These are phyloP conservation scores for Otolemur crassicaudatus DNA, from an alignment of 2,797 vertebrate genomes.

Conservation along the genomic window DNA sequence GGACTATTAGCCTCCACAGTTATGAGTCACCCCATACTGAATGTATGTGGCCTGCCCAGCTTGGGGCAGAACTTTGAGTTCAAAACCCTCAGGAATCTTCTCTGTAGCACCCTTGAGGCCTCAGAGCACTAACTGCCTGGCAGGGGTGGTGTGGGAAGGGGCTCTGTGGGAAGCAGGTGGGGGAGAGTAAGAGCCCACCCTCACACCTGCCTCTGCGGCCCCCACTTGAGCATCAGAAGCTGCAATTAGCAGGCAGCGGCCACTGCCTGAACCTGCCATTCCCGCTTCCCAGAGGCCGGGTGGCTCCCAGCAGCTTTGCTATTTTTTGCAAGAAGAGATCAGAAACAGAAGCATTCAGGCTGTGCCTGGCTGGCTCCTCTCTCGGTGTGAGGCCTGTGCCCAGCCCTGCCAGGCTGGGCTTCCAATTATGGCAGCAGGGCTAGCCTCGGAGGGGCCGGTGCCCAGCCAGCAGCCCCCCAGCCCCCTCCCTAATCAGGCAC, in stretches of 20 bases:
- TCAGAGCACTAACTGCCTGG: not conserved
- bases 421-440: not conserved
- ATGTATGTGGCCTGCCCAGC: not conserved
- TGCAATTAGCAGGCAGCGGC: slow-evolving; percentile 1
- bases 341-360: slow-evolving; percentile 53
- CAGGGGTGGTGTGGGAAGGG: too few relatives aligned
- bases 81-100: not conserved
- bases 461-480: slow-evolving; percentile 12
- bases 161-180: not conserved
- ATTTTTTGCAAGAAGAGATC: slow-evolving; percentile 53
- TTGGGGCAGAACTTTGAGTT: not conserved
- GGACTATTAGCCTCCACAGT: not conserved
- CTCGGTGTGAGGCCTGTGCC: not conserved
- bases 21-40: not conserved
- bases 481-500: slow-evolving; percentile 11
- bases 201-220: not conserved
- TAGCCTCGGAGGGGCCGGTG: not conserved
- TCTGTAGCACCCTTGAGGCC: not conserved
- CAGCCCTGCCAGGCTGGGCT: not conserved
- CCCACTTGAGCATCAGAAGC: not conserved
- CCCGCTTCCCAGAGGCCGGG: not conserved
- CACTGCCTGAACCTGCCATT: not conserved
- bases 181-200: not conserved
- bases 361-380: not conserved
- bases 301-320: not conserved